These are phyloP conservation scores for Anoncus sp. DNA, from an alignment of 2,888 invertebrate genomes.

Conservation along the genomic window DNA sequence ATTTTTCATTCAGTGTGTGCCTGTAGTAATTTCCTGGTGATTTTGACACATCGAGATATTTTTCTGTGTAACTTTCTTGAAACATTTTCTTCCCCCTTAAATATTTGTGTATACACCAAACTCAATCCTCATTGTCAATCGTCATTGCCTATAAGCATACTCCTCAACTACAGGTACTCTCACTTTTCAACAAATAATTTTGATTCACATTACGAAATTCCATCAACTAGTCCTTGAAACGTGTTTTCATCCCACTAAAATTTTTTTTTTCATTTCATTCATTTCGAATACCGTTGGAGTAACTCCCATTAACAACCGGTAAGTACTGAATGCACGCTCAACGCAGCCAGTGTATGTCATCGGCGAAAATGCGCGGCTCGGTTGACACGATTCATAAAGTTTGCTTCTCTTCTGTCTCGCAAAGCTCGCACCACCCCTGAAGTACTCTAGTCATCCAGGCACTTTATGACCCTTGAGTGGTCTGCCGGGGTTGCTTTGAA, in stretches of 20 bases:
- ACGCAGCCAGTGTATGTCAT: slow-evolving; percentile 32
- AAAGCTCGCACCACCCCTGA: slow-evolving; percentile 45
- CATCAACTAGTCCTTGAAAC: background rate
- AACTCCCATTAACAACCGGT: slow-evolving; percentile 6
- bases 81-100: no score
- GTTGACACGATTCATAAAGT: slow-evolving; percentile 50
- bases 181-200: background rate
- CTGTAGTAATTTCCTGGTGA: no score
- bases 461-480: slow-evolving; percentile 65
- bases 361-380: slow-evolving; percentile 38
- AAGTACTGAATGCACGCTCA: slow-evolving; percentile 11
- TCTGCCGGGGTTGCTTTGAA: slow-evolving; percentile 62
- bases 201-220: background rate
- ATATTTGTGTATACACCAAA: no score
- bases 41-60: no score
- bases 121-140: background rate
- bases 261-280: slow-evolving; percentile 17
- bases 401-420: slow-evolving; percentile 43
- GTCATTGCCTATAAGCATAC: no score
- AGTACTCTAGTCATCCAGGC: slow-evolving; percentile 55
- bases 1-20: no score
- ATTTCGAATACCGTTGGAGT: background rate
- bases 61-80: no score
- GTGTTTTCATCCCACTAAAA: background rate
- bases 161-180: no score